Conservation (phyloP, 1,140 invertebrate species). For the Pogonomyrmex californicus region DNA sequence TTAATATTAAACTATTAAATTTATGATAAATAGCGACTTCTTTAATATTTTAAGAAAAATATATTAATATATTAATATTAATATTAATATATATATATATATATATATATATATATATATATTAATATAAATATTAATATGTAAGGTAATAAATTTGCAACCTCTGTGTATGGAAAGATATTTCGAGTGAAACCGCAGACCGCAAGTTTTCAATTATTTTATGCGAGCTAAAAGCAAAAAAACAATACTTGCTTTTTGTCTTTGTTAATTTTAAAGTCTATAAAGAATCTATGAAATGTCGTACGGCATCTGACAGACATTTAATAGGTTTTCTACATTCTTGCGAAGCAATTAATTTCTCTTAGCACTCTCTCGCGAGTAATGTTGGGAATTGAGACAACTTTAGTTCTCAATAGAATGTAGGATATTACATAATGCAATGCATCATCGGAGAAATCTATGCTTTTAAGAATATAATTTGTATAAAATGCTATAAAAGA, state of each 20-base stretch:
- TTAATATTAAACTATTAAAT: constrained; percentile 2
- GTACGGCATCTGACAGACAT: too few species aligned
- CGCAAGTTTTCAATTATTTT: constrained; percentile 35
- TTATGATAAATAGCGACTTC: not conserved
- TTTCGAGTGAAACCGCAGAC: constrained; percentile 42
- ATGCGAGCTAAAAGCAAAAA: not conserved
- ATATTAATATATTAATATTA: too few species aligned
- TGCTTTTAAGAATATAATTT: not conserved
- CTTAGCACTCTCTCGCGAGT: constrained; percentile 36
- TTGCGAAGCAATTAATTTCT: constrained; percentile 41
- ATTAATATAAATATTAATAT: constrained; percentile 10
- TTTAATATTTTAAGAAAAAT: not conserved
- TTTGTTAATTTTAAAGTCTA: not conserved
- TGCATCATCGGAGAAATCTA: not conserved
- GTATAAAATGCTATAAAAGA: not conserved
- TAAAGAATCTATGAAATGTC: constrained; percentile 22
- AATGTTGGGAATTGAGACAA: constrained; percentile 21
- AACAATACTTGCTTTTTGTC: constrained; percentile 13
- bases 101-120: too few species aligned
- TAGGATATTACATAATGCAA: not conserved
- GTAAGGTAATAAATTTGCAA: not conserved
- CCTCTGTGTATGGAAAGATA: not conserved
- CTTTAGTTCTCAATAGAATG: constrained; percentile 27
- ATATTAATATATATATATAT: not conserved
- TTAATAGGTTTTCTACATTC: not conserved